Percentiles rank a stretch among this genome's conserved stretches.
phyloP scores from a whole-genome alignment of 2,888 invertebrate species.

The Heliconius sara region DNA sequence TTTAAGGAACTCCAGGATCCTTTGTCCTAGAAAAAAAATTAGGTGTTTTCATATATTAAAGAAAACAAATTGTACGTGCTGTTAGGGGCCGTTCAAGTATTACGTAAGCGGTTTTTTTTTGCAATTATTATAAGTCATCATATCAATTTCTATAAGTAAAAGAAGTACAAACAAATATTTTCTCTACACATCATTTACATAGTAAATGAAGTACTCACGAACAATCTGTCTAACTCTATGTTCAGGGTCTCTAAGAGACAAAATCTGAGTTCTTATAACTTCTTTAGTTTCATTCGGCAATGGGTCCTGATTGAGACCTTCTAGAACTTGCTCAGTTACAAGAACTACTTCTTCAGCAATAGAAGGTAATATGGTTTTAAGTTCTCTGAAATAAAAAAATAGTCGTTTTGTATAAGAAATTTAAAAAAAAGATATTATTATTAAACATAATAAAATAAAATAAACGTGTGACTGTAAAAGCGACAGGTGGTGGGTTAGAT shows the following conservation, averaged over 20 bases:
- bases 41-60: too few species aligned
- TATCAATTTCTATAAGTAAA: too few species aligned
- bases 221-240: conserved; percentile 91
- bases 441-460: too few species aligned
- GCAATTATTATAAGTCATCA: too few species aligned
- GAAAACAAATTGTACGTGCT: too few species aligned
- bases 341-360: conserved; percentile 89
- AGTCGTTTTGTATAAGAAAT: background rate
- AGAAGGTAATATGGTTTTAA: conserved; percentile 85
- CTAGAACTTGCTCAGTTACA: conserved; percentile 87
- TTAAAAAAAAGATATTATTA: background rate
- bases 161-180: too few species aligned
- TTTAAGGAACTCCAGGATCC: conserved; percentile 87
- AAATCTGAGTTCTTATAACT: conserved; percentile 86
- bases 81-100: too few species aligned
- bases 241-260: conserved; percentile 85
- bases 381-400: conserved; percentile 74
- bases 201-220: conserved; percentile 85
- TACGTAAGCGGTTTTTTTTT: too few species aligned
- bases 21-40: conserved; percentile 79
- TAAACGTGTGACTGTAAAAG: too few species aligned
- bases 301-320: conserved; percentile 82
- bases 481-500: too few species aligned
- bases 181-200: too few species aligned
- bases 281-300: conserved; percentile 84